Conservation (phyloP, 2,888 invertebrate species). For the Drosophila recens region DNA sequence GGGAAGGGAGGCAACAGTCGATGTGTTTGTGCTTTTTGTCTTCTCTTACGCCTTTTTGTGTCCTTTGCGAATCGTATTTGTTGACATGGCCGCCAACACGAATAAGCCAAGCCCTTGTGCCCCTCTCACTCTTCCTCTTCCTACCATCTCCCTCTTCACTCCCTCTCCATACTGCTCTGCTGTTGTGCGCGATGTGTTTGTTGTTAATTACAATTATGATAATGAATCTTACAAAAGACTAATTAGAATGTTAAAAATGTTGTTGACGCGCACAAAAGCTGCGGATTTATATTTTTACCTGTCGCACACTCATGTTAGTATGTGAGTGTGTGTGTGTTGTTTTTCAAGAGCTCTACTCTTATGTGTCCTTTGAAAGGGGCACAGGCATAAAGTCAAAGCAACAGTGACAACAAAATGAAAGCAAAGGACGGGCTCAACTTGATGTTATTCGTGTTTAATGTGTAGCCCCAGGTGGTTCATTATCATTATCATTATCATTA, state of each 20-base stretch:
- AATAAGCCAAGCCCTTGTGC: slow-evolving; percentile 24
- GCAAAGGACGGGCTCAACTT: slow-evolving; percentile 35
- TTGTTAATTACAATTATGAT: slow-evolving; percentile 80
- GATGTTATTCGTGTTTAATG: slow-evolving; percentile 40
- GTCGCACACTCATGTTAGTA: slow-evolving; percentile 34
- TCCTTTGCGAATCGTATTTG: slow-evolving; percentile 50
- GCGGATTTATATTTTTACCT: slow-evolving; percentile 59
- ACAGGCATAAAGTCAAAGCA: slow-evolving; percentile 38
- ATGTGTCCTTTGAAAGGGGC: slow-evolving; percentile 42
- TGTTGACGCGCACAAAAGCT: slow-evolving; percentile 61
- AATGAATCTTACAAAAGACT: slow-evolving; percentile 80
- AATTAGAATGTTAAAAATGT: slow-evolving; percentile 80
- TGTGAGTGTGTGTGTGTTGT: slow-evolving; percentile 13
- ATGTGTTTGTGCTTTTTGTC: slow-evolving; percentile 12
- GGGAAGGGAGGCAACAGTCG: slow-evolving; percentile 9
- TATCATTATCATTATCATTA: slow-evolving; percentile 4
- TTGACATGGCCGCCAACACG: slow-evolving; percentile 55
- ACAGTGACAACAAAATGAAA: slow-evolving; percentile 32
- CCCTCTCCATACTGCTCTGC: neutral
- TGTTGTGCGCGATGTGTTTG: slow-evolving; percentile 57
- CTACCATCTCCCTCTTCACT: neutral
- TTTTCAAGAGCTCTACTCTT: slow-evolving; percentile 63
- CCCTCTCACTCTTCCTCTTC: neutral
- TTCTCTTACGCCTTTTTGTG: slow-evolving; percentile 19
- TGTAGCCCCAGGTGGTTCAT: slow-evolving; percentile 9